Evolutionary conservation across 2,113 vertebrate species (phyloP).

Genomic region (Indicator maculatus): DNA sequence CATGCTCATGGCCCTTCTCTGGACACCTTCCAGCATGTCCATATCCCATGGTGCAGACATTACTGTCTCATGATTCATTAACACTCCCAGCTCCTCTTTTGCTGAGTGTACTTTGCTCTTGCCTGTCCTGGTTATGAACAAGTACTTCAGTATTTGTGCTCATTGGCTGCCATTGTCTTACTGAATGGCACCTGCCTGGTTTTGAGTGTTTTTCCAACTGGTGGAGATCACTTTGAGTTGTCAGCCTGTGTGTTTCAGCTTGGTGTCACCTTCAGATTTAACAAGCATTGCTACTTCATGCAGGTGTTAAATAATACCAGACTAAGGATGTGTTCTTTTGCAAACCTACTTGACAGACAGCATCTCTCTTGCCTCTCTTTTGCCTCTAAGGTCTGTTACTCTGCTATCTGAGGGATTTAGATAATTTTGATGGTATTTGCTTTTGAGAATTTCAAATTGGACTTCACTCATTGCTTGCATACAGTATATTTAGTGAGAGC

Average conservation of each 20-base stretch:
- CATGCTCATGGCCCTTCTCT: too few relatives aligned
- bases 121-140: background rate
- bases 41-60: background rate
- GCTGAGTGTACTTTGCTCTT: background rate
- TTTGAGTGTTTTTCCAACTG: background rate
- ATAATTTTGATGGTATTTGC: background rate
- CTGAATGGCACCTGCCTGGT: background rate
- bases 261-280: background rate
- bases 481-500: background rate
- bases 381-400: background rate
- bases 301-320: background rate
- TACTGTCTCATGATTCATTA: background rate
- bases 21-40: too few relatives aligned
- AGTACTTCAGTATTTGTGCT: background rate
- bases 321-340: background rate
- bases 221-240: background rate
- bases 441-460: background rate
- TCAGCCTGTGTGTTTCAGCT: background rate
- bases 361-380: background rate
- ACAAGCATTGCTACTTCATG: background rate
- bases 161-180: background rate
- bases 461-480: background rate
- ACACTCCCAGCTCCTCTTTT: background rate
- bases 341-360: background rate
- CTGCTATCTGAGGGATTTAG: background rate